Evolutionary conservation across 2,113 vertebrate species (phyloP), one percentile per base, ranked within the genome.

Genomic region (Semnornis frantzii): DNA sequence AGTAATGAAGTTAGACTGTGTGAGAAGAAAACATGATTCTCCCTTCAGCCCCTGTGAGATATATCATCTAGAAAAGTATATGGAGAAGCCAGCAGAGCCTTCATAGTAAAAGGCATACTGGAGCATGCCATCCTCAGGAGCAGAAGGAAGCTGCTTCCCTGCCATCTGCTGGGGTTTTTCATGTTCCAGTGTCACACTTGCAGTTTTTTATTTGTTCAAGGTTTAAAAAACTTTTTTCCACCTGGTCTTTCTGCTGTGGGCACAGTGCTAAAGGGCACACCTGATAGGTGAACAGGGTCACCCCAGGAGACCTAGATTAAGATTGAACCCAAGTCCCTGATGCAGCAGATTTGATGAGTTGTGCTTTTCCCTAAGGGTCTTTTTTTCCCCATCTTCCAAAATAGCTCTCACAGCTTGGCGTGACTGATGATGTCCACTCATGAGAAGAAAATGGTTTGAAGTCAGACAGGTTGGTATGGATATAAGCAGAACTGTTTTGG

Each of bases 391-490:
- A 19, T 63, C 44, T 90, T 44, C 82, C 46, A 74, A 90, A 90
- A 63, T 17, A 91, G 34, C 48, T 93, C 42, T 85, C 1, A 3
- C 57, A 75, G 92, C 69, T 87, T 65, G 31, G 74, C 64, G 57
- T 96, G 92, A 95, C 83, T 94, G 74, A 86, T 87, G 76, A n/a
- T 78, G 57, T 46, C 77, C 58, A 42, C 39, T 90, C 70, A 81
- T 78, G 77, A 89, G 74, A 87, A 94, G 80, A 65, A 89, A 95
- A 87, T 89, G 34, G n/a, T 84, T 60, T 92, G 71, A 87, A 95
- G 73, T 91, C 70, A 87, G 87, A 86, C 82, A 83, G 52, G 88
- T 59, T 88, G 85, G 66, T 73, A 60, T 90, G 80, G 66, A 19
- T 80, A 85, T 73, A 89, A 88, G 69, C 58, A 62, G 77, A 89